phyloP scores from a whole-genome alignment of 2,888 invertebrate species.

The Napeogenes inachia region DNA sequence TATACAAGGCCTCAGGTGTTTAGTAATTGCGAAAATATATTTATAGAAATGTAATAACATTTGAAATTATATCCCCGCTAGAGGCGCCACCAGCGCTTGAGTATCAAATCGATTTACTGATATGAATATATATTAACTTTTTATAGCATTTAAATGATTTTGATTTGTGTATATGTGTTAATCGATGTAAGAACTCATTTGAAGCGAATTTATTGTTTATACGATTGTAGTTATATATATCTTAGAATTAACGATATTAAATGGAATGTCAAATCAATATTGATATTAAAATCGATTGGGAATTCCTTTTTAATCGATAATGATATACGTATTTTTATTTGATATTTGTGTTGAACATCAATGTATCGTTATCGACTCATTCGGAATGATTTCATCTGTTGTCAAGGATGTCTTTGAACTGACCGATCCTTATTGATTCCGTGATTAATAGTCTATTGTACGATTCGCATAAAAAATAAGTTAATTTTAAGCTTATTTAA shows the following conservation, averaged over 20 bases:
- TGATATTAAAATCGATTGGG: too few species aligned
- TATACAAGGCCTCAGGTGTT: too few species aligned
- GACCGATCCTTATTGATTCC: conserved; percentile 28
- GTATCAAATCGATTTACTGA: background rate
- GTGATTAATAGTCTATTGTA: conserved; percentile 26
- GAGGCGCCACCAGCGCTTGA: conserved; percentile 7
- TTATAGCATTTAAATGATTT: conserved; percentile 7
- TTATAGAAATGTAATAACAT: background rate
- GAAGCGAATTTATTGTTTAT: too few species aligned
- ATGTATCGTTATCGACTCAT: background rate
- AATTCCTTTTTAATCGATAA: too few species aligned
- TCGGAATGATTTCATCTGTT: conserved; percentile 21
- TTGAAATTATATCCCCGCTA: background rate
- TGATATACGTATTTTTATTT: too few species aligned
- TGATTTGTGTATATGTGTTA: too few species aligned
- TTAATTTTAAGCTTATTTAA: too few species aligned
- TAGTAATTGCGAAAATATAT: too few species aligned
- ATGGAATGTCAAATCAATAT: too few species aligned
- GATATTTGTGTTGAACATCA: background rate
- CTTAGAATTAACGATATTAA: too few species aligned
- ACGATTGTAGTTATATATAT: too few species aligned
- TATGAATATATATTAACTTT: conserved; percentile 7
- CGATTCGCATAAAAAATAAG: conserved; percentile 19
- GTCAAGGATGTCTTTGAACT: conserved; percentile 28
- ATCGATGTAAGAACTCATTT: too few species aligned